A percentile compares a stretch with the other conserved stretches of the same genome.
Conservation (phyloP, 2,113 vertebrate species). For the Cisticola juncidis region DNA sequence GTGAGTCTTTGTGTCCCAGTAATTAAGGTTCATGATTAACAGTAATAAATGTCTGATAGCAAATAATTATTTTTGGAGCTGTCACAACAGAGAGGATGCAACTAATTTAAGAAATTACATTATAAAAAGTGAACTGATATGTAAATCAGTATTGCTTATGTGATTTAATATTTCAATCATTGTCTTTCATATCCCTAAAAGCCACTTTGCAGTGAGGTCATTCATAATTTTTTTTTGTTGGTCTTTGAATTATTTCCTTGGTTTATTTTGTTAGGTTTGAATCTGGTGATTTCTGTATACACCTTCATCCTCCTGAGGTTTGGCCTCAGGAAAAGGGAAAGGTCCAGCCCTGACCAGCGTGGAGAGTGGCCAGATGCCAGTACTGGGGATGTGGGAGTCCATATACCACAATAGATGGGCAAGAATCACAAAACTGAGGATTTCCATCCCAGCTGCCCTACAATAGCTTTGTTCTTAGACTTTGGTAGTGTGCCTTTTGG, state of each 20-base stretch:
- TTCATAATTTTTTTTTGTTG: neutral
- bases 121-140: neutral
- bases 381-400: rapidly evolving
- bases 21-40: neutral
- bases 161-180: neutral
- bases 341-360: neutral
- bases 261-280: neutral
- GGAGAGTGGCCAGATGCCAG: neutral
- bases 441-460: neutral
- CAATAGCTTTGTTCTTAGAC: neutral
- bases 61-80: neutral
- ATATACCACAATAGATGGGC: neutral
- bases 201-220: neutral
- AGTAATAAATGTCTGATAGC: neutral
- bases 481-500: neutral
- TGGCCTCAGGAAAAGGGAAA: neutral
- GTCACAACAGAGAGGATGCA: neutral
- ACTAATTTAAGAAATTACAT: neutral
- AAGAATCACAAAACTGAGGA: neutral
- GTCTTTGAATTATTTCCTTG: neutral
- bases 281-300: neutral
- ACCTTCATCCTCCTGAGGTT: neutral
- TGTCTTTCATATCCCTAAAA: neutral
- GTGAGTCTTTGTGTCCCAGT: neutral
- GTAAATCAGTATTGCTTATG: neutral